Percentiles rank a stretch among this genome's conserved stretches.
Evolutionary conservation across 2,113 vertebrate species (phyloP).

Genomic region (Eidolon helvum): DNA sequence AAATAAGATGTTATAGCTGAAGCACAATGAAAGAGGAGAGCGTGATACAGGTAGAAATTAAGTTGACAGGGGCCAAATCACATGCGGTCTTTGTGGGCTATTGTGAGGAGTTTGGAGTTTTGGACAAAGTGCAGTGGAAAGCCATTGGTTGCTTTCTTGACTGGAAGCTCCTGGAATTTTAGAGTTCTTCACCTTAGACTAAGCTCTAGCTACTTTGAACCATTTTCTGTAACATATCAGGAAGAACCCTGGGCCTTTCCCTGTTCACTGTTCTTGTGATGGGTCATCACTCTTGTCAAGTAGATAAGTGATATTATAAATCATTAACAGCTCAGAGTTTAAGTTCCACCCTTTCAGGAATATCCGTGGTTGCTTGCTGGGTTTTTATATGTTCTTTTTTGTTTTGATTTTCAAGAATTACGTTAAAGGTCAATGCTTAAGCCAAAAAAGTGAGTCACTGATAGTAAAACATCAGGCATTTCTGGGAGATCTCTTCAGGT

Average conservation of each 20-base stretch:
- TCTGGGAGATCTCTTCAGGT: neutral
- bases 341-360: neutral
- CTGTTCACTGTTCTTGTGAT: neutral
- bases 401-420: constrained; percentile 13
- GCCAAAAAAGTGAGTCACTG: neutral
- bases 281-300: neutral
- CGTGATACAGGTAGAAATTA: neutral
- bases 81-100: rapidly evolving
- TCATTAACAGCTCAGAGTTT: neutral
- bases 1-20: neutral
- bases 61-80: neutral
- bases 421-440: neutral
- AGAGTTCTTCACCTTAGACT: neutral
- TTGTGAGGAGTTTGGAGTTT: neutral
- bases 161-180: neutral
- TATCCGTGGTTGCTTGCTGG: neutral
- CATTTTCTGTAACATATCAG: neutral
- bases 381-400: neutral
- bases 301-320: neutral
- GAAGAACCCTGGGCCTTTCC: neutral
- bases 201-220: neutral
- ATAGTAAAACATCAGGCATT: neutral
- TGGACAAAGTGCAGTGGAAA: neutral
- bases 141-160: neutral
- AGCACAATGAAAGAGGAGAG: neutral